These are phyloP conservation scores for Apamea anceps DNA, from an alignment of 2,888 invertebrate genomes.

Conservation along the genomic window DNA sequence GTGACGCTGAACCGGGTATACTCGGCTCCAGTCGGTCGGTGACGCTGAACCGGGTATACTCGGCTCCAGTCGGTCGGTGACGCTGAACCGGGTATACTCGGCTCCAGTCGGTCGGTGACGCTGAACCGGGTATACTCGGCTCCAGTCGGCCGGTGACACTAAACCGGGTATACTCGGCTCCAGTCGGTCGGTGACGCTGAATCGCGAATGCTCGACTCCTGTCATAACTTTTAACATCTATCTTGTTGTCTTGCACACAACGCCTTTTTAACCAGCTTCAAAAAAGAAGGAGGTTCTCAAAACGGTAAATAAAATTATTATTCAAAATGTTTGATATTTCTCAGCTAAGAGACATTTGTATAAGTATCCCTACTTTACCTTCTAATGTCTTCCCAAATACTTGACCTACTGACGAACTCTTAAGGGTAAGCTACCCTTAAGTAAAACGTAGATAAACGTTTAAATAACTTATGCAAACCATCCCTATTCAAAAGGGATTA, in stretches of 20 bases:
- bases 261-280: background rate
- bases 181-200: background rate
- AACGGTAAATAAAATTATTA: background rate
- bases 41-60: too few relatives aligned
- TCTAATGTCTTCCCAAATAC: background rate
- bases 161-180: background rate
- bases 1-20: background rate
- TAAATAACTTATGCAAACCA: conserved; percentile 27
- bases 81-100: background rate
- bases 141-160: background rate
- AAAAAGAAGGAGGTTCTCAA: background rate
- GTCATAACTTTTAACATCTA: background rate
- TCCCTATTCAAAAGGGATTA: conserved; percentile 43
- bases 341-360: background rate
- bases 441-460: conserved; percentile 16
- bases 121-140: background rate
- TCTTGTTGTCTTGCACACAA: background rate
- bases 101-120: background rate
- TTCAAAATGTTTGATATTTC: background rate
- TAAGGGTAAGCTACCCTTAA: background rate
- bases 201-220: background rate
- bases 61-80: background rate
- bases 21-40: background rate
- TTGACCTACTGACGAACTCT: background rate
- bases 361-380: background rate